These are phyloP conservation scores for Cerceris rybyensis DNA, from an alignment of 2,888 invertebrate species.

Conservation along the genomic window DNA sequence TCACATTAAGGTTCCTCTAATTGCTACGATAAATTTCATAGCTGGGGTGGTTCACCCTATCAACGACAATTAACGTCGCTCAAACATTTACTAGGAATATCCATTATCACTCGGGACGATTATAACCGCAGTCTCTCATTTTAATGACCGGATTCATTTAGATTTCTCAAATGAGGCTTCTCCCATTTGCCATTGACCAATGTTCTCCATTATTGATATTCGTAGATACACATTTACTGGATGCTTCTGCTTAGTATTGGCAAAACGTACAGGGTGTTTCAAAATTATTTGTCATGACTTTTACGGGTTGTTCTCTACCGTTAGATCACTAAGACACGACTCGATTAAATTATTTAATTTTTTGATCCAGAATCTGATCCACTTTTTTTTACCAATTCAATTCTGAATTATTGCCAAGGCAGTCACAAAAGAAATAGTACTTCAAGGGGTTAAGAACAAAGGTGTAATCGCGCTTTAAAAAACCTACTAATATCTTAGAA, in stretches of 20 bases:
- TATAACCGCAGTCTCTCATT: background rate
- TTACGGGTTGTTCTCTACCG: no score
- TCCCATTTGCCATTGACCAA: background rate
- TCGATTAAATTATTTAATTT: no score
- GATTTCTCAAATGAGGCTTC: slow-evolving; percentile 12
- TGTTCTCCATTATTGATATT: slow-evolving; percentile 6
- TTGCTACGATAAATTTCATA: background rate
- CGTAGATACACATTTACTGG: background rate
- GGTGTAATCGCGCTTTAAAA: no score
- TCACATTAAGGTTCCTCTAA: background rate
- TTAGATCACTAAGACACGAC: no score
- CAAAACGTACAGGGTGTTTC: no score
- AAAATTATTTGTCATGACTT: no score
- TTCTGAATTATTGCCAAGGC: no score
- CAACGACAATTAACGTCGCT: slow-evolving; percentile 8
- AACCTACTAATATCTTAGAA: no score
- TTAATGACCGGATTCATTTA: slow-evolving; percentile 2
- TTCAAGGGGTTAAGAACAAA: no score
- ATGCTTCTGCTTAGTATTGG: background rate
- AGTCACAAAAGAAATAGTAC: no score
- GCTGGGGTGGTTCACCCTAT: background rate
- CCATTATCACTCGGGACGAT: slow-evolving; percentile 3
- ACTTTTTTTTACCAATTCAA: no score
- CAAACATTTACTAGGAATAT: background rate
- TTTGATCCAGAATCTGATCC: no score